Evolutionary conservation across 2,797 vertebrate genomes (phyloP).

Genomic region (Squalus acanthias): DNA sequence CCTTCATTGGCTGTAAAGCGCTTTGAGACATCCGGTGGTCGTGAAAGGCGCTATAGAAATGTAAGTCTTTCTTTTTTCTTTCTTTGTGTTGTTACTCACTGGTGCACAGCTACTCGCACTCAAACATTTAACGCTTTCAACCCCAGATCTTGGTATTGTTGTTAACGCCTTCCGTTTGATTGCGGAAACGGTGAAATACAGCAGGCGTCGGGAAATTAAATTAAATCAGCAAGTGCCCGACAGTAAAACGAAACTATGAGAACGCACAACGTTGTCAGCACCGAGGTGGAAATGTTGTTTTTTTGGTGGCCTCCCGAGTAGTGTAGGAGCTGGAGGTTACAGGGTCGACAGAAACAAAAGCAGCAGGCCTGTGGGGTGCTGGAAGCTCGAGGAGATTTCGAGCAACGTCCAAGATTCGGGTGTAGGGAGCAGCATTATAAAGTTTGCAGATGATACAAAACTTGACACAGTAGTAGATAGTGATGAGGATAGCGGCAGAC

Average conservation of each 20-base stretch:
- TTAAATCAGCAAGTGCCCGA: not conserved
- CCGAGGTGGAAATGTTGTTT: too few species aligned
- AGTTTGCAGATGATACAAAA: too few species aligned
- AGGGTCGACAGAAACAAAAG: not conserved
- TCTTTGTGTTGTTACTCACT: too few species aligned
- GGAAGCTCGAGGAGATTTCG: not conserved
- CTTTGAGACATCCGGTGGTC: too few species aligned
- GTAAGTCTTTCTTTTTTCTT: too few species aligned
- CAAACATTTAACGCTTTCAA: not conserved
- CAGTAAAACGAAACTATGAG: not conserved
- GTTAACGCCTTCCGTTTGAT: not conserved
- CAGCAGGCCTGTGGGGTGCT: not conserved
- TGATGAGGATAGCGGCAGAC: too few species aligned
- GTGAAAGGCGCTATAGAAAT: too few species aligned
- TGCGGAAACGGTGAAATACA: not conserved
- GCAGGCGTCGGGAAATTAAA: not conserved
- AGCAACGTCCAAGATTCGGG: not conserved
- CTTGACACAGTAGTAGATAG: too few species aligned
- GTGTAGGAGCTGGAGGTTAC: not conserved
- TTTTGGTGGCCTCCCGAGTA: not conserved
- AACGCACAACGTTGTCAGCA: too few species aligned
- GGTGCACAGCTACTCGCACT: too few species aligned
- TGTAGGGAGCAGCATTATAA: too few species aligned
- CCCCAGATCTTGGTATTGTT: not conserved
- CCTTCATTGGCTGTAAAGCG: too few species aligned